Conservation (phyloP, 1,140 invertebrate species). For the Monomorium pharaonis region DNA sequence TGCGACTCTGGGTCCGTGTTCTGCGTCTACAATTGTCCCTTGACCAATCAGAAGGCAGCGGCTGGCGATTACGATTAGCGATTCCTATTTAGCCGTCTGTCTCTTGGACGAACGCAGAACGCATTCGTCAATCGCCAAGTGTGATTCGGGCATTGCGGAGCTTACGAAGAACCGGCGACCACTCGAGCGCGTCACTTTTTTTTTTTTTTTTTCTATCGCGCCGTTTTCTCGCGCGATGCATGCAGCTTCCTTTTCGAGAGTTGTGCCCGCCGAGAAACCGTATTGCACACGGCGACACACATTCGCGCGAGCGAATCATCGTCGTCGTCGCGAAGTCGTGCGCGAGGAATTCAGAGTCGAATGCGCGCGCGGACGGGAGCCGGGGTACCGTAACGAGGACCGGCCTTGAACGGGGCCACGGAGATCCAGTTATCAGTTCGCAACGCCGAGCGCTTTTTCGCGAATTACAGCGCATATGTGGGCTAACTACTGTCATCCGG, state of each 20-base stretch:
- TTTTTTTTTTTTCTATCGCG: neutral
- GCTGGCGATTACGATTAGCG: no score
- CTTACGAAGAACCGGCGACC: no score
- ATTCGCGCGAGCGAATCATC: neutral
- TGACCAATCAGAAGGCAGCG: no score
- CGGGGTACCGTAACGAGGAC: conserved; percentile 56
- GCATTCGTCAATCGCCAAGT: no score
- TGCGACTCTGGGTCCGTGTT: no score
- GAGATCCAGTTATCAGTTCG: conserved; percentile 53
- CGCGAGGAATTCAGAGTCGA: conserved; percentile 16
- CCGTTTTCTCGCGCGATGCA: neutral
- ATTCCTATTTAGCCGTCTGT: no score
- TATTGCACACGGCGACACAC: conserved; percentile 3
- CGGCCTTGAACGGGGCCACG: conserved; percentile 60
- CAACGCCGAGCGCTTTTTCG: conserved; percentile 34
- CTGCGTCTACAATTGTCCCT: no score
- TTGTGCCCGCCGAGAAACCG: conserved; percentile 3
- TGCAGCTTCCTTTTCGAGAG: neutral
- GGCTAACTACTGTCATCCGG: conserved; percentile 29
- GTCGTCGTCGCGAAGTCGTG: neutral
- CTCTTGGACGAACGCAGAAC: no score
- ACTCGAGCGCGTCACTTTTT: neutral
- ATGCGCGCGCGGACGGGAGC: neutral
- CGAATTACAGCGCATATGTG: conserved; percentile 49
- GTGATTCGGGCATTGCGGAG: no score